phyloP scores from a whole-genome alignment of 2,888 invertebrate species.

The Encarsia formosa region DNA sequence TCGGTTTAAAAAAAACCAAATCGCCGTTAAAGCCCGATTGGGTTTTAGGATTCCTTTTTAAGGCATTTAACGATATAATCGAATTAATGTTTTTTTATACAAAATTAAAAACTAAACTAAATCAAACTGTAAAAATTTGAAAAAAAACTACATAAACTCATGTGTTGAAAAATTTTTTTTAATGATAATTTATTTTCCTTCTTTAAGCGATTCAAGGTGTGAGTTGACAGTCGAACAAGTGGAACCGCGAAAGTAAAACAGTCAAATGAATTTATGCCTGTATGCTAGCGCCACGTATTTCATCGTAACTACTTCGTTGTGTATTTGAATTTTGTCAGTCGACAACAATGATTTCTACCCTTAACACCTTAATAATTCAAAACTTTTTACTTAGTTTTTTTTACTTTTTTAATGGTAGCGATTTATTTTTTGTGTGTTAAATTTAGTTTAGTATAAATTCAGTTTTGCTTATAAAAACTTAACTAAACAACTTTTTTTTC shows the following conservation, averaged over 20 bases:
- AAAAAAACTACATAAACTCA: no score
- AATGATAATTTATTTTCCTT: conserved; percentile 38
- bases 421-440: no score
- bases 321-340: neutral
- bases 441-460: neutral
- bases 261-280: conserved; percentile 21
- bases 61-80: no score
- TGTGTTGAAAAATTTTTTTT: no score
- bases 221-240: conserved; percentile 46
- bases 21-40: no score
- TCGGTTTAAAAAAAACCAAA: no score
- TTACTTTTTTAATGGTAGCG: no score
- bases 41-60: no score
- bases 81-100: no score
- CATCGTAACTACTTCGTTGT: conserved; percentile 13
- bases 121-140: no score
- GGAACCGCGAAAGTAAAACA: conserved; percentile 49
- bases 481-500: neutral
- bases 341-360: conserved; percentile 10
- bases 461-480: no score
- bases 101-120: no score
- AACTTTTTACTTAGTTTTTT: neutral
- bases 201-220: conserved; percentile 41
- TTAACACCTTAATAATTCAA: neutral
- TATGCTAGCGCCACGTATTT: conserved; percentile 37